A percentile compares a stretch with the other conserved stretches of the same genome.
Evolutionary conservation across 2,797 vertebrate species (phyloP).

Genomic region (Micromesistius poutassou): DNA sequence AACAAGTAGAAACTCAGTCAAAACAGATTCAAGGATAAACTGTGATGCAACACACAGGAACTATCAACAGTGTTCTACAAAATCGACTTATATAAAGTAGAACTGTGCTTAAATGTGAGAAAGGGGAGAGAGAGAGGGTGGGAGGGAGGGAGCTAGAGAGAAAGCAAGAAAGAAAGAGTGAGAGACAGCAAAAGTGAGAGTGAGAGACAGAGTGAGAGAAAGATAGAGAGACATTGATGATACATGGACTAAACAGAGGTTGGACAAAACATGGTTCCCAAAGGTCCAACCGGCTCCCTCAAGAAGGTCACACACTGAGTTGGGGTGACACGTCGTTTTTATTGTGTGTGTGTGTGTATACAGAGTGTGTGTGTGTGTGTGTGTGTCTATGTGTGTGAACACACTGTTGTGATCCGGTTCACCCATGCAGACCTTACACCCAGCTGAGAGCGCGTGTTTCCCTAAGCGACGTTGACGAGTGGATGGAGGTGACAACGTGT

Average conservation of each 20-base stretch:
- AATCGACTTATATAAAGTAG: too few species aligned
- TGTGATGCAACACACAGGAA: too few species aligned
- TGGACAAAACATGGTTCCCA: slow-evolving; percentile 16
- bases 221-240: background rate
- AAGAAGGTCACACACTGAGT: too few species aligned
- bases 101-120: too few species aligned
- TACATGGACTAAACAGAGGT: slow-evolving; percentile 24
- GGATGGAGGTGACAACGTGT: slow-evolving; percentile 46
- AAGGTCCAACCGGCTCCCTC: slow-evolving; percentile 35
- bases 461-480: slow-evolving; percentile 54
- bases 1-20: too few species aligned
- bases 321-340: too few species aligned
- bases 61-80: too few species aligned
- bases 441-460: slow-evolving; percentile 36
- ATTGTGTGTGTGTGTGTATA: background rate
- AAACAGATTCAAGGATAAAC: too few species aligned
- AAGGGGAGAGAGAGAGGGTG: slow-evolving; percentile 19
- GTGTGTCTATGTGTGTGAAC: background rate
- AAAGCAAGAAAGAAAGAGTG: slow-evolving; percentile 22
- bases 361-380: slow-evolving; percentile 7
- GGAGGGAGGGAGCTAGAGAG: slow-evolving; percentile 22
- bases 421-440: slow-evolving; percentile 9
- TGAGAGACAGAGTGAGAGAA: slow-evolving; percentile 8
- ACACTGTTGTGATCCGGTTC: background rate
- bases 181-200: background rate